Evolutionary conservation across 2,113 vertebrate genomes (phyloP).

Genomic region (Brachypteracias leptosomus): DNA sequence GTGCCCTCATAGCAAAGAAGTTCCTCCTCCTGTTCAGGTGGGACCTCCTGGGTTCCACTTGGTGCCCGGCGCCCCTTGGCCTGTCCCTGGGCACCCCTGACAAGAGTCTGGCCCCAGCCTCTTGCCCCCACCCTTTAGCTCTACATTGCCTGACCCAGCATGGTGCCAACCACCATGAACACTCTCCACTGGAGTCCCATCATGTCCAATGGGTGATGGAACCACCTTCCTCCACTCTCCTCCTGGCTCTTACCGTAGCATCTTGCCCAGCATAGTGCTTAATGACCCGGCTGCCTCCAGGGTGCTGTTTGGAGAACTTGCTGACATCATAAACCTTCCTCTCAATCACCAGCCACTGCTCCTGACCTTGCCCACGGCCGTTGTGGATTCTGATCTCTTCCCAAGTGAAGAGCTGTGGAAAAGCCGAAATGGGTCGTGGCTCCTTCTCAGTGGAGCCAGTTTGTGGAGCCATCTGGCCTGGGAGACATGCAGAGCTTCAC

Average conservation of each 20-base stretch:
- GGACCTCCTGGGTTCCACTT: background rate
- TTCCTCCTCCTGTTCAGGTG: background rate
- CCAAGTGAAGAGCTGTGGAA: constrained; percentile 36
- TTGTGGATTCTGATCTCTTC: constrained; percentile 31
- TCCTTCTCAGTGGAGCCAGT: background rate
- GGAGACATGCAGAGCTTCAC: accelerated
- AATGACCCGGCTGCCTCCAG: constrained; percentile 73
- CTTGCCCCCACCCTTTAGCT: background rate
- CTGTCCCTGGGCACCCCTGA: background rate
- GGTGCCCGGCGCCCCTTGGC: background rate
- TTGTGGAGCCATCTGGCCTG: constrained; percentile 36
- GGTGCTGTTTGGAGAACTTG: constrained; percentile 65
- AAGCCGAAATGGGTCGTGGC: background rate
- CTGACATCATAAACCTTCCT: constrained; percentile 78
- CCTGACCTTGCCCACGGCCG: background rate
- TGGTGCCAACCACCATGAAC: accelerated
- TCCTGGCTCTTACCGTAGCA: constrained; percentile 68
- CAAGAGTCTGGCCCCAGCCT: background rate
- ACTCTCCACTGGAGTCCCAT: background rate
- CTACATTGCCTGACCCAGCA: background rate
- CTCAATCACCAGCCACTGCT: constrained; percentile 78
- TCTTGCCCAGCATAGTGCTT: constrained; percentile 80
- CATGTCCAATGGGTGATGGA: background rate
- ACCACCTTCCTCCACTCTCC: background rate
- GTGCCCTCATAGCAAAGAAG: background rate